Conservation (phyloP, 2,888 invertebrate species). For the Morpho helenor region DNA sequence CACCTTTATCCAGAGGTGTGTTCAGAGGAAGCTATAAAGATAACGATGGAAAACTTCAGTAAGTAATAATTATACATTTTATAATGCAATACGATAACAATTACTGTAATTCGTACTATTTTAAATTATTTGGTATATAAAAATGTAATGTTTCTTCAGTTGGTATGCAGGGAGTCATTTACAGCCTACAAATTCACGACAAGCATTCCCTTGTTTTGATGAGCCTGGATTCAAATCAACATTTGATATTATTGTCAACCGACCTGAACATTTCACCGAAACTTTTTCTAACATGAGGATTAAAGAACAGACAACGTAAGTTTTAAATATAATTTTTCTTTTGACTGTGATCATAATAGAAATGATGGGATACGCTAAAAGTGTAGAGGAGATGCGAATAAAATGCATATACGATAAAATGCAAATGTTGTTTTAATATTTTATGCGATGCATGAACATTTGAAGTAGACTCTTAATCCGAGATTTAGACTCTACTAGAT, state of each 20-base stretch:
- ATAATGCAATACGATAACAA: not conserved
- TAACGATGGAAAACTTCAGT: slow-evolving; percentile 47
- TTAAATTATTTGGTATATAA: not conserved
- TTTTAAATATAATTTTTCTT: slow-evolving; percentile 9
- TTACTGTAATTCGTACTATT: not conserved
- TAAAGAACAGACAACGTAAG: slow-evolving; percentile 38
- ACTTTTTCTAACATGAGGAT: slow-evolving; percentile 63
- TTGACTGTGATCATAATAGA: not conserved
- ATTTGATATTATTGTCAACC: slow-evolving; percentile 76
- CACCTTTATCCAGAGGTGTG: slow-evolving; percentile 63
- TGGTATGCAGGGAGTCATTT: slow-evolving; percentile 89
- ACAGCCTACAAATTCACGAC: slow-evolving; percentile 87
- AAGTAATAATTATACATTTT: slow-evolving; percentile 31
- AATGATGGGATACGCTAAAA: too few species aligned
- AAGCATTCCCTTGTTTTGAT: slow-evolving; percentile 91
- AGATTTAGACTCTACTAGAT: too few species aligned
- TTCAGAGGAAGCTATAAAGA: slow-evolving; percentile 63
- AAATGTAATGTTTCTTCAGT: slow-evolving; percentile 55
- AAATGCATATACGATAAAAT: too few species aligned
- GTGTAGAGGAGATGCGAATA: too few species aligned
- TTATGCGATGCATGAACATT: too few species aligned
- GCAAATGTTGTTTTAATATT: too few species aligned
- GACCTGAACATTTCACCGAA: slow-evolving; percentile 47
- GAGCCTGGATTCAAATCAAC: slow-evolving; percentile 83
- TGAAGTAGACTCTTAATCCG: too few species aligned